Conservation (phyloP, 2,888 invertebrate species). For the Lepidonotus clava region DNA sequence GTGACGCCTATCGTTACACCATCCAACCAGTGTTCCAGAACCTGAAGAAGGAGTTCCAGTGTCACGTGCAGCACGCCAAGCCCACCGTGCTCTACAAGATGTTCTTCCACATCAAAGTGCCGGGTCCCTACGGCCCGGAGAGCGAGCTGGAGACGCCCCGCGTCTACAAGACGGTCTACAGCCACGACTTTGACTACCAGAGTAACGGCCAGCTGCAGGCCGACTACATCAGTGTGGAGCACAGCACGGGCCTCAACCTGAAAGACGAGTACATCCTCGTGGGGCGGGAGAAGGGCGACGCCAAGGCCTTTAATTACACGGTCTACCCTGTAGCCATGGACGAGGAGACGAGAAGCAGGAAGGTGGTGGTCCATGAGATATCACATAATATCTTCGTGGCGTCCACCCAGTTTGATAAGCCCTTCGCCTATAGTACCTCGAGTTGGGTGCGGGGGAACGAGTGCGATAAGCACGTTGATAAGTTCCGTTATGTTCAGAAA, state of each 20-base stretch:
- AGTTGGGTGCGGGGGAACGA: conserved; percentile 60
- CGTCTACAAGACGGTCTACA: conserved; percentile 55
- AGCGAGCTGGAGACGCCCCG: conserved; percentile 61
- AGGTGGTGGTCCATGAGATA: conserved; percentile 45
- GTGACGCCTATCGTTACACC: conserved; percentile 74
- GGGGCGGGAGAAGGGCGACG: conserved; percentile 66
- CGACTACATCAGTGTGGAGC: conserved; percentile 68
- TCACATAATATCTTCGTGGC: conserved; percentile 60
- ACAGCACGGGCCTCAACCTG: conserved; percentile 63
- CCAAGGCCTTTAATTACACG: conserved; percentile 57
- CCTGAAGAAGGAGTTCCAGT: conserved; percentile 71
- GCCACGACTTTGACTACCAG: conserved; percentile 53
- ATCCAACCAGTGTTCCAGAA: conserved; percentile 73
- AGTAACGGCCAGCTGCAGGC: conserved; percentile 52
- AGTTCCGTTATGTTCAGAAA: conserved; percentile 52
- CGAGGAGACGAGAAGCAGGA: conserved; percentile 20
- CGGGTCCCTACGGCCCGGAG: conserved; percentile 61
- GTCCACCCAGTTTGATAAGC: conserved; percentile 70
- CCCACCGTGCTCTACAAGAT: conserved; percentile 75
- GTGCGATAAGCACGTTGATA: conserved; percentile 61
- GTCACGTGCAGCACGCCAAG: conserved; percentile 73
- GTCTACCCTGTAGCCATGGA: conserved; percentile 35
- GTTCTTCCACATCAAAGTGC: conserved; percentile 72
- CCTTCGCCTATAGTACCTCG: conserved; percentile 69
- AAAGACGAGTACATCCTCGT: conserved; percentile 72